A percentile compares a stretch with the other conserved stretches of the same genome.
These are phyloP conservation scores for Sminthurides aquaticus DNA, from an alignment of 2,888 invertebrate species.

Conservation along the genomic window DNA sequence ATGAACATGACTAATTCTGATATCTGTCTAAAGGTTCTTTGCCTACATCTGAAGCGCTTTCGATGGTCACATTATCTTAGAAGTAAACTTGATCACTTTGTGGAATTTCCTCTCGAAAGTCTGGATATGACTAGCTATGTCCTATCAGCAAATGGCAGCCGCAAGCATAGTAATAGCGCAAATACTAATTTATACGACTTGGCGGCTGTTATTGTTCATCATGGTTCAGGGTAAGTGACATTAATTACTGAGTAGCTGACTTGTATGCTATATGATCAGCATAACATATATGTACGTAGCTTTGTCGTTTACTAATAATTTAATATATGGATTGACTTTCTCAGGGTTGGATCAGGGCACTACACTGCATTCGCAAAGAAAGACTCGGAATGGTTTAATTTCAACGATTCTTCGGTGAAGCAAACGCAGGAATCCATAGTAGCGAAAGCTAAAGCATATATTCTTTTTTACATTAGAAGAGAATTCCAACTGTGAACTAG, in stretches of 20 bases:
- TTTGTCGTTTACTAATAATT: slow-evolving; percentile 16
- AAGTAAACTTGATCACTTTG: slow-evolving; percentile 69
- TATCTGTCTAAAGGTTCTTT: slow-evolving; percentile 55
- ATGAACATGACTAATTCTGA: neutral
- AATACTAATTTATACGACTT: slow-evolving; percentile 62
- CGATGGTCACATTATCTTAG: slow-evolving; percentile 72
- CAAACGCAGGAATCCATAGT: slow-evolving; percentile 60
- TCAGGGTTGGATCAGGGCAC: slow-evolving; percentile 72
- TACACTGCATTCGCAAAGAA: slow-evolving; percentile 76
- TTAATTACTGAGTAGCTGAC: neutral
- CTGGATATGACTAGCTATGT: slow-evolving; percentile 73
- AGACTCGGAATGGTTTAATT: slow-evolving; percentile 73
- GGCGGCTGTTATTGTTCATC: slow-evolving; percentile 72
- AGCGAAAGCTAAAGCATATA: slow-evolving; percentile 72
- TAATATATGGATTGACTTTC: slow-evolving; percentile 30
- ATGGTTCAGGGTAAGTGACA: slow-evolving; percentile 66
- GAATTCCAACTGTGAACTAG: slow-evolving; percentile 51
- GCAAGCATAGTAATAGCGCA: neutral
- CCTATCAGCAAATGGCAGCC: slow-evolving; percentile 48
- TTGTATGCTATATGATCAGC: neutral
- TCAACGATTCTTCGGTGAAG: slow-evolving; percentile 76
- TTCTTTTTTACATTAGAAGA: slow-evolving; percentile 71
- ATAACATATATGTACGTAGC: too few relatives aligned
- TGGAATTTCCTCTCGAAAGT: slow-evolving; percentile 66
- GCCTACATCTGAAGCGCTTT: slow-evolving; percentile 74